These are phyloP conservation scores for Belgica antarctica DNA, from an alignment of 2,888 invertebrate genomes.

Conservation along the genomic window DNA sequence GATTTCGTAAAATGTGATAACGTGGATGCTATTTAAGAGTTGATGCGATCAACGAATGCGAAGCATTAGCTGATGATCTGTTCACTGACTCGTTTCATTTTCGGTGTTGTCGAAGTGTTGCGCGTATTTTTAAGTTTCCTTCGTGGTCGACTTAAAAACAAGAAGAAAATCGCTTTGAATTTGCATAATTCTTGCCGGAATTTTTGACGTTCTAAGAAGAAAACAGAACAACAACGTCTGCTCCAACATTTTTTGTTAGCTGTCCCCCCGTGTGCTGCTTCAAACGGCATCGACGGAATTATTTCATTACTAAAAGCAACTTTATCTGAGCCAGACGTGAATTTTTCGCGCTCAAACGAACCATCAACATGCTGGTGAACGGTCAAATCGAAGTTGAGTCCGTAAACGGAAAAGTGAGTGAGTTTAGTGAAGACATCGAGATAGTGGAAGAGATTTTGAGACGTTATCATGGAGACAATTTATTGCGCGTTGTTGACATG, in stretches of 20 bases:
- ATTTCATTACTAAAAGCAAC: background rate
- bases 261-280: background rate
- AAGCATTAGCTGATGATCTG: too few relatives aligned
- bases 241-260: background rate
- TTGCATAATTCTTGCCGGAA: background rate
- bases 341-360: too few relatives aligned
- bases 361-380: slow-evolving; percentile 19
- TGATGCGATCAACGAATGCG: too few relatives aligned
- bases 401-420: background rate
- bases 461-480: background rate
- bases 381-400: slow-evolving; percentile 5
- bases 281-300: background rate
- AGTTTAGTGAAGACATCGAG: slow-evolving; percentile 19
- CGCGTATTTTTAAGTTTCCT: background rate
- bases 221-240: background rate
- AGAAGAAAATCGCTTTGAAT: background rate
- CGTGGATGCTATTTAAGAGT: too few relatives aligned
- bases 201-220: background rate
- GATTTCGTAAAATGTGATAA: too few relatives aligned
- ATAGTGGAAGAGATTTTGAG: slow-evolving; percentile 13
- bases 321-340: slow-evolving; percentile 12
- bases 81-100: too few relatives aligned
- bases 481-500: slow-evolving; percentile 1
- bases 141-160: background rate
- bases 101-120: too few relatives aligned